These are phyloP conservation scores for Scatophagus argus DNA, from an alignment of 2,113 vertebrate genomes.

Conservation along the genomic window DNA sequence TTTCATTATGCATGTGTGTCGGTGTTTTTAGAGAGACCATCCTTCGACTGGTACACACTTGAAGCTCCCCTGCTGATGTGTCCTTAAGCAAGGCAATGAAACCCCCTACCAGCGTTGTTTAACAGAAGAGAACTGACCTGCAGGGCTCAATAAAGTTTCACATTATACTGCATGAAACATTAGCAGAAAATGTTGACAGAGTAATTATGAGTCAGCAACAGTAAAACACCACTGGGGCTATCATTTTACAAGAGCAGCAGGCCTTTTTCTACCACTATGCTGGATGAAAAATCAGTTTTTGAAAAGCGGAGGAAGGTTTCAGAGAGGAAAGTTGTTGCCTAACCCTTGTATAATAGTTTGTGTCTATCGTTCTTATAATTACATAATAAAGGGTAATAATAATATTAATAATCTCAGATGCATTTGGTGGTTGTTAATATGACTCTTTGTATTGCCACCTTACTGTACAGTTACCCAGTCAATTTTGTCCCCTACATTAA, in stretches of 20 bases:
- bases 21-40: not conserved
- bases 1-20: not conserved
- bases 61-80: conserved; percentile 10
- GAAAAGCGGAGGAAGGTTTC: conserved; percentile 42
- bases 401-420: not conserved
- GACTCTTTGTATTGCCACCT: not conserved
- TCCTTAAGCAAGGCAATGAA: conserved; percentile 29
- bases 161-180: conserved; percentile 56
- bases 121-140: conserved; percentile 29
- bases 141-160: conserved; percentile 59
- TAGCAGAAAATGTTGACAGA: conserved; percentile 61
- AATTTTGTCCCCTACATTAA: not conserved
- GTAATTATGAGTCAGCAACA: conserved; percentile 72
- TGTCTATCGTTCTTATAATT: conserved; percentile 7
- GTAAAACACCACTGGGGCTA: conserved; percentile 60
- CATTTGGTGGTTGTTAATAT: not conserved
- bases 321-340: conserved; percentile 13
- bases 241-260: conserved; percentile 59
- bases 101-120: conserved; percentile 46
- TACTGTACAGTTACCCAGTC: not conserved
- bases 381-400: conserved; percentile 26
- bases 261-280: conserved; percentile 31
- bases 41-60: not conserved
- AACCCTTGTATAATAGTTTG: conserved; percentile 7
- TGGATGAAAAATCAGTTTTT: conserved; percentile 53